Base-by-base conservation (phyloP, 2,113 vertebrate genomes). In the Halcyon malimbica region DNA sequence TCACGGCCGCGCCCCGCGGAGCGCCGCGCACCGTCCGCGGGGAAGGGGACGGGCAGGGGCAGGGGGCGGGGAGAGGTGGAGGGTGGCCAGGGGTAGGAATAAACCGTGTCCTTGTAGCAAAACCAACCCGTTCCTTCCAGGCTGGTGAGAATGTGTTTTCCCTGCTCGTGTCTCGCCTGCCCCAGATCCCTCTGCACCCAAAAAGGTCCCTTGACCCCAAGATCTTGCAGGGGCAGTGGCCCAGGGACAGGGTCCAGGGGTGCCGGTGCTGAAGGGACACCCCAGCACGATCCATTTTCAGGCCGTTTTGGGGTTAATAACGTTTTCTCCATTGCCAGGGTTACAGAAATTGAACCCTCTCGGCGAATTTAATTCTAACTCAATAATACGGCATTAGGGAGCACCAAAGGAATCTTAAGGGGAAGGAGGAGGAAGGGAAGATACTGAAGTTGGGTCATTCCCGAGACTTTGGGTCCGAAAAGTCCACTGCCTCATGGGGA, bases 141-240 rank as follows among this genome's bases (percentile, higher is more conserved):
- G 41, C 46, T 42, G 69, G 10, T n/a, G 65, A 8, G 53, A 54
- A 10, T 17, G 16, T 21, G 28, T 35, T 33, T 13, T 21, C 11
- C n/a, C 51, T 26, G 46, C 51, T 65, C 0, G 0, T 56, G 63
- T 53, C 23, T 60, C 4, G 2, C 44, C 60, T 46, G n/a, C 23
- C 9, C 41, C 33, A 8, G 26, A 53, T 18, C 17, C 8, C 33
- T 37, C 46, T 15, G 29, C 53, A n/a, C 29, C 46, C 51, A 3
- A 10, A 44, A 25, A 18, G 10, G 21, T 8, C 18, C 19, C 42
- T 46, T 17, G 23, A 70, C 16, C 33, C 63, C 67, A n/a, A 3
- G 25, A 33, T 54, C 25, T 16, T 19, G 63, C 29, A 39, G 71
- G 37, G 79, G 65, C 9, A 10, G 3, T 79, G 37, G 24, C 31